Evolutionary conservation across 2,888 invertebrate species (phyloP).

Genomic region (Smittia sp.): DNA sequence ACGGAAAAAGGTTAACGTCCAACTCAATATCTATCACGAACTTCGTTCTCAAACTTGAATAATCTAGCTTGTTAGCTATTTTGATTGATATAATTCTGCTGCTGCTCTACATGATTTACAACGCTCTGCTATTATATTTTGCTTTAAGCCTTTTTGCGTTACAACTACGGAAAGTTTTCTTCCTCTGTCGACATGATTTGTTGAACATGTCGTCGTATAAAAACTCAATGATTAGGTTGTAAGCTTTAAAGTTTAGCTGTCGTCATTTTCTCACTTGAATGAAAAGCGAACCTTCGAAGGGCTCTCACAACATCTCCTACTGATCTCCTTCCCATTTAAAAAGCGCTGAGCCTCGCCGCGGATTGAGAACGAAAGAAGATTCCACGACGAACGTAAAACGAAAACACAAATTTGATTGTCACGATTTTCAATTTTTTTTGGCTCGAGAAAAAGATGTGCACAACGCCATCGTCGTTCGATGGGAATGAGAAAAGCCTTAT

Average conservation of each 20-base stretch:
- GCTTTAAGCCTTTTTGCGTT: background rate
- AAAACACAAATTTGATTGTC: slow-evolving; percentile 1
- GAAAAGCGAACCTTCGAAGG: background rate
- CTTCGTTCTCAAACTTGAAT: background rate
- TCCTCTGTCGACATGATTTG: background rate
- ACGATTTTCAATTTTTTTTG: slow-evolving; percentile 4
- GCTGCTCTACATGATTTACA: background rate
- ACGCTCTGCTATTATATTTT: background rate
- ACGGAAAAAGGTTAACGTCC: background rate
- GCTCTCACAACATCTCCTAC: background rate
- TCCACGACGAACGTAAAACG: background rate
- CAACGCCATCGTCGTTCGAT: too few relatives aligned
- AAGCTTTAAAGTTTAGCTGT: background rate
- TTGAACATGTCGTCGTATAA: background rate
- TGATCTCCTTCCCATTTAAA: background rate
- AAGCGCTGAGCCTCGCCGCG: background rate
- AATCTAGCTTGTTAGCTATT: background rate
- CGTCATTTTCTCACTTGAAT: background rate
- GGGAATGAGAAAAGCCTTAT: too few relatives aligned
- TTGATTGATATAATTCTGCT: background rate
- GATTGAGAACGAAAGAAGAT: background rate
- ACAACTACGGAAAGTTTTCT: background rate
- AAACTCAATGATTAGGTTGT: background rate
- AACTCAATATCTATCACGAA: slow-evolving; percentile 15
- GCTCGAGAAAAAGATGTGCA: background rate